Evolutionary conservation across 1,140 invertebrate genomes (phyloP).

Genomic region (Brachionus koreanus): DNA sequence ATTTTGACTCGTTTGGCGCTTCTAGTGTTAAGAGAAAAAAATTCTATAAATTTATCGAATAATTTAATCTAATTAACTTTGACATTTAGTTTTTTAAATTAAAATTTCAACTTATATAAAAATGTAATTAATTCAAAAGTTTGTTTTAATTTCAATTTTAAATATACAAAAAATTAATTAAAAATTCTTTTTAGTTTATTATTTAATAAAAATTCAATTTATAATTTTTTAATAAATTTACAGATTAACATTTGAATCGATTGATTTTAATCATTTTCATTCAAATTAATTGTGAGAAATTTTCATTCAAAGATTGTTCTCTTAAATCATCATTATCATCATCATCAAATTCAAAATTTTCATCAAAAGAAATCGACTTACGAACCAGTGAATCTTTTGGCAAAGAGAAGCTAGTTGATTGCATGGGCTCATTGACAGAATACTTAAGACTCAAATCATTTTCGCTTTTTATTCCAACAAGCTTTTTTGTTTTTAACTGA

Average conservation of each 20-base stretch:
- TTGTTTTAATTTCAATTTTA: neutral
- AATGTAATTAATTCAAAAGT: no score
- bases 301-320: neutral
- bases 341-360: neutral
- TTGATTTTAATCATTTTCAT: neutral
- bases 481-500: neutral
- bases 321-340: neutral
- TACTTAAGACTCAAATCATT: neutral
- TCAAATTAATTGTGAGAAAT: neutral
- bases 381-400: neutral
- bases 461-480: neutral
- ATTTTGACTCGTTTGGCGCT: no score
- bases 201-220: neutral
- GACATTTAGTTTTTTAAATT: no score
- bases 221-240: neutral
- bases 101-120: no score
- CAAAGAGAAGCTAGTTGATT: neutral
- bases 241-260: neutral
- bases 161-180: neutral
- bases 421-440: neutral
- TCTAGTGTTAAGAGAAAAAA: no score
- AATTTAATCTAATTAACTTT: no score
- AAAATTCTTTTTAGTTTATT: neutral
- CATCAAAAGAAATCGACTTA: slow-evolving; percentile 15
- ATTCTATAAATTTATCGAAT: no score